Evolutionary conservation across 1,140 invertebrate species (phyloP).

Genomic region (Drosophila nasuta): DNA sequence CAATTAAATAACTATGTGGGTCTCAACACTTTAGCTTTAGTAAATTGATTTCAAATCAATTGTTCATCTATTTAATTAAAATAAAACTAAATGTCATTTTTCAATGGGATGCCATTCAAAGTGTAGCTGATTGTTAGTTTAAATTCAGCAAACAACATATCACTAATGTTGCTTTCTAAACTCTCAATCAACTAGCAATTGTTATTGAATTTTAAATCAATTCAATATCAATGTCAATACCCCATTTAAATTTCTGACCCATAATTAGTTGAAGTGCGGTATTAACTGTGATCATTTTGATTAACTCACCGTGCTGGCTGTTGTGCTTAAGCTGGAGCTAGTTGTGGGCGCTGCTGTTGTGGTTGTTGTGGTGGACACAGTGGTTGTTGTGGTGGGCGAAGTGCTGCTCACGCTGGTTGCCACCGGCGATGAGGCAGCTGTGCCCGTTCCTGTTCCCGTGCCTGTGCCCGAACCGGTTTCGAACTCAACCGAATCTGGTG

Average conservation of each 20-base stretch:
- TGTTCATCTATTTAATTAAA: too few species aligned
- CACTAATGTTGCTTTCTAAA: background rate
- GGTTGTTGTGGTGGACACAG: constrained; percentile 64
- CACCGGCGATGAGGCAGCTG: constrained; percentile 76
- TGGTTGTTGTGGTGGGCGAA: constrained; percentile 64
- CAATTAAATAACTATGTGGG: too few species aligned
- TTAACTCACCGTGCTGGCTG: constrained; percentile 64
- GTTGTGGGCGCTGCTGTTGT: constrained; percentile 61
- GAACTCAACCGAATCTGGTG: constrained; percentile 76
- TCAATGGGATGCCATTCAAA: background rate
- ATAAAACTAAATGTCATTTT: too few species aligned
- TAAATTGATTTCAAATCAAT: too few species aligned
- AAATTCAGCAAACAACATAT: too few species aligned
- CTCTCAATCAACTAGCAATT: too few species aligned
- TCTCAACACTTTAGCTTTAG: too few species aligned
- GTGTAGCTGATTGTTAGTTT: background rate
- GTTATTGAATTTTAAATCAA: too few species aligned
- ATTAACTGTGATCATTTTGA: background rate
- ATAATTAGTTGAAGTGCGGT: too few species aligned
- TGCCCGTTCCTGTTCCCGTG: constrained; percentile 59
- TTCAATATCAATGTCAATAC: too few species aligned
- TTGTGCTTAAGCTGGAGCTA: constrained; percentile 44
- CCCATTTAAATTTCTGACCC: too few species aligned
- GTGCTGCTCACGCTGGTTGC: constrained; percentile 80
- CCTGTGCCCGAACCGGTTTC: constrained; percentile 53